Conservation (phyloP, 2,797 vertebrate genomes). For the Neomorphus geoffroyi region DNA sequence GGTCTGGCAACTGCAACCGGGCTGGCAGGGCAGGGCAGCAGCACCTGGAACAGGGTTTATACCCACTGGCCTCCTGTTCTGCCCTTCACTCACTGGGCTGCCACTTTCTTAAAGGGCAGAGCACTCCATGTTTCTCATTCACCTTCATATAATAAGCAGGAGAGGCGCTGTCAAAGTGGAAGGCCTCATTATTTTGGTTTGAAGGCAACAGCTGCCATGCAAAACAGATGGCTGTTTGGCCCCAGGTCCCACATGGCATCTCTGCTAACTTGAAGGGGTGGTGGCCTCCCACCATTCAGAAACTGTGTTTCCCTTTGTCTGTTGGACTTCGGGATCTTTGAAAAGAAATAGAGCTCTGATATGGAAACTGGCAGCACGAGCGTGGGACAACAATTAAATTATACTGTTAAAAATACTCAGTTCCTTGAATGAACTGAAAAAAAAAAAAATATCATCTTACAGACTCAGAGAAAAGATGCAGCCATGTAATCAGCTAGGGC, state of each 20-base stretch:
- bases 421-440: neutral
- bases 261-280: neutral
- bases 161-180: neutral
- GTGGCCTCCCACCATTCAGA: neutral
- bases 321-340: neutral
- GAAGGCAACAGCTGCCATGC: neutral
- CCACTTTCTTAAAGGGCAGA: neutral
- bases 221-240: neutral
- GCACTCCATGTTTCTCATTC: neutral
- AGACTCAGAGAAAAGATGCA: neutral
- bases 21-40: neutral
- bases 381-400: neutral
- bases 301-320: neutral
- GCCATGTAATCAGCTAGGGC: neutral
- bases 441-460: neutral
- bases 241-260: neutral
- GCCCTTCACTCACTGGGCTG: neutral
- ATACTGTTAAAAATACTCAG: neutral
- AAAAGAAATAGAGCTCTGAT: neutral
- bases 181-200: neutral
- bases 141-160: neutral
- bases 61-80: rapidly evolving
- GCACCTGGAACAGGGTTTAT: neutral
- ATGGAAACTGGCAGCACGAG: neutral
- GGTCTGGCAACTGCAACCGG: rapidly evolving